phyloP scores from a whole-genome alignment of 2,797 vertebrate species.

The Harpagifer antarcticus region DNA sequence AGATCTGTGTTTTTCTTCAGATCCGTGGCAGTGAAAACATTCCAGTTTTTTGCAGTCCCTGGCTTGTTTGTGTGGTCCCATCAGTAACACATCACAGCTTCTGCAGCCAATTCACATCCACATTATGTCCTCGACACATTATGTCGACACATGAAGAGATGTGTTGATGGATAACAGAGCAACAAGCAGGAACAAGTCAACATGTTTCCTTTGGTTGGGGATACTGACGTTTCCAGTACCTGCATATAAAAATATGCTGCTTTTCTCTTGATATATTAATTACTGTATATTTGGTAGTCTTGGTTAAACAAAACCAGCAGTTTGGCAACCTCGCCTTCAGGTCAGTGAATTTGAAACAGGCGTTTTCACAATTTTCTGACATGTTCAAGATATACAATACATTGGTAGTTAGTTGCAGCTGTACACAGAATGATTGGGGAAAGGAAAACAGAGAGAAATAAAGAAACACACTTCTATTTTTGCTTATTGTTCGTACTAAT shows the following conservation, averaged over 20 bases:
- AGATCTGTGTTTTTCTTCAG: background rate
- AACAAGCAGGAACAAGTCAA: slow-evolving; percentile 1
- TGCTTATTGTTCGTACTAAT: background rate
- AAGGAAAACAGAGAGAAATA: background rate
- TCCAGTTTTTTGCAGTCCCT: slow-evolving; percentile 13
- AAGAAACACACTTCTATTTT: background rate
- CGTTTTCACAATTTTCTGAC: background rate
- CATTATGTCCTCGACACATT: background rate
- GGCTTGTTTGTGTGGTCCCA: background rate
- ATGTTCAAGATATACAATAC: background rate
- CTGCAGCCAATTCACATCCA: background rate
- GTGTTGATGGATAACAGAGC: background rate
- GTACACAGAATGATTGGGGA: background rate
- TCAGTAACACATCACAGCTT: slow-evolving; percentile 16
- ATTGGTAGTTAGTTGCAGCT: background rate
- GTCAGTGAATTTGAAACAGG: background rate
- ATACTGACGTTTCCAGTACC: background rate
- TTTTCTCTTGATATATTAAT: background rate
- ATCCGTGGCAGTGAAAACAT: background rate
- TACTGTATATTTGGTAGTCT: background rate
- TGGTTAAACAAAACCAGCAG: background rate
- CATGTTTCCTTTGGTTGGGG: background rate
- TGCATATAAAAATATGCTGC: background rate
- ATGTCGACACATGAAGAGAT: background rate
- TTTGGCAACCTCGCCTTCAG: background rate